Conservation (phyloP, 2,113 vertebrate species). For the Gasterosteus aculeatus region DNA sequence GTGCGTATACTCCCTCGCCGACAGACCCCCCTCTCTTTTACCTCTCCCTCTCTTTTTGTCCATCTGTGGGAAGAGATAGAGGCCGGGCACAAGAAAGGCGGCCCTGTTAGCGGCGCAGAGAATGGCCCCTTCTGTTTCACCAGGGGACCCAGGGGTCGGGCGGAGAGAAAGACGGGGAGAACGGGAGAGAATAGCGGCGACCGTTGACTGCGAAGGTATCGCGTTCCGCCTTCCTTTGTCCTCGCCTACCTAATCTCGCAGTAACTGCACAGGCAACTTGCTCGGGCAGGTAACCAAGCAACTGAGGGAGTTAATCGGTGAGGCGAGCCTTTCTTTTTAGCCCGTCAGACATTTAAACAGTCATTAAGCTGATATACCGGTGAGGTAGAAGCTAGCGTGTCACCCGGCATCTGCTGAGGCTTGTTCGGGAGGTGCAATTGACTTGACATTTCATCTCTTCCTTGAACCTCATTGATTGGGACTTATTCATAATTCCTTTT, state of each 20-base stretch:
- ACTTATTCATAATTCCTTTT: neutral
- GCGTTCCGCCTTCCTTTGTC: slow-evolving; percentile 58
- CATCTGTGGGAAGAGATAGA: slow-evolving; percentile 66
- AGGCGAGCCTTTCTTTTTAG: slow-evolving; percentile 56
- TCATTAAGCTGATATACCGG: slow-evolving; percentile 69
- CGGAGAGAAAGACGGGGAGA: slow-evolving; percentile 24
- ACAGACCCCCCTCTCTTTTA: slow-evolving; percentile 35
- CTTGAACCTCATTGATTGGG: slow-evolving; percentile 33
- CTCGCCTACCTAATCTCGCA: slow-evolving; percentile 61
- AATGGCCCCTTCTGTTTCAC: slow-evolving; percentile 79
- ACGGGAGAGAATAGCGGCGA: slow-evolving; percentile 46
- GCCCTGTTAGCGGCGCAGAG: slow-evolving; percentile 75
- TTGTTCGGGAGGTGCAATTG: slow-evolving; percentile 41
- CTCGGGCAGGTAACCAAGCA: slow-evolving; percentile 79
- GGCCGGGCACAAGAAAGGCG: slow-evolving; percentile 75
- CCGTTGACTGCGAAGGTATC: slow-evolving; percentile 73
- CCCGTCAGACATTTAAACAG: slow-evolving; percentile 73
- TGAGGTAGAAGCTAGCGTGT: slow-evolving; percentile 53
- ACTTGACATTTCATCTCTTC: slow-evolving; percentile 51
- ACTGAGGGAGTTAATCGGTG: slow-evolving; percentile 66
- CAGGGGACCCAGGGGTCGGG: slow-evolving; percentile 43
- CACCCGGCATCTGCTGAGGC: slow-evolving; percentile 48
- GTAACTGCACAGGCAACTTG: slow-evolving; percentile 43
- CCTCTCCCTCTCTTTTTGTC: slow-evolving; percentile 49
- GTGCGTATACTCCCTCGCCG: slow-evolving; percentile 14